Evolutionary conservation across 2,888 invertebrate genomes (phyloP).

Genomic region (Arrhopalites spinosus): DNA sequence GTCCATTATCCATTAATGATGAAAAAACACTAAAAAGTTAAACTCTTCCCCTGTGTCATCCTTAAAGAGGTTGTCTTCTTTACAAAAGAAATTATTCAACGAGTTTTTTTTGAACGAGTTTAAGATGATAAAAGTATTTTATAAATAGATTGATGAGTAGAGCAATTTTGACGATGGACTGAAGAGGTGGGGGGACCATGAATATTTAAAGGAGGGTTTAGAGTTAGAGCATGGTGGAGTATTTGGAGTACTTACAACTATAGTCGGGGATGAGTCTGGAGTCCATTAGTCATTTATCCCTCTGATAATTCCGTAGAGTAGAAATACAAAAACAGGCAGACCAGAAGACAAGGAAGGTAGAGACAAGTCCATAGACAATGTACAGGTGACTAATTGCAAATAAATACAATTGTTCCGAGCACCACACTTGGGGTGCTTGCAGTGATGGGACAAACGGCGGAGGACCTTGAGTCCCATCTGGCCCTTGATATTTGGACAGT

Average conservation of each 20-base stretch:
- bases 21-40: no score
- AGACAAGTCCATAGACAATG: conserved; percentile 70
- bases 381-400: conserved; percentile 76
- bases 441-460: conserved; percentile 67
- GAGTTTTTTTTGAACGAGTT: no score
- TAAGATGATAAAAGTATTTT: no score
- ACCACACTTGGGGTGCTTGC: conserved; percentile 80
- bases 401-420: conserved; percentile 75
- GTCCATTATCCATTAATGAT: no score
- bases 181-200: no score
- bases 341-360: conserved; percentile 64
- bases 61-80: no score
- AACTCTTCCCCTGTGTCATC: no score
- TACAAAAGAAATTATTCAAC: no score
- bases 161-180: no score
- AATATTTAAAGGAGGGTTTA: no score
- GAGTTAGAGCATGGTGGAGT: conserved; percentile 1
- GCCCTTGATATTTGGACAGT: conserved; percentile 73
- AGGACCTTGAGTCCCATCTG: background rate
- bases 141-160: no score
- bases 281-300: conserved; percentile 22
- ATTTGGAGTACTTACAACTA: conserved; percentile 22
- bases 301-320: conserved; percentile 19
- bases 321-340: conserved; percentile 12
- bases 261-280: background rate